phyloP scores from a whole-genome alignment of 2,113 vertebrate species.

The Amblyopsis rosae region DNA sequence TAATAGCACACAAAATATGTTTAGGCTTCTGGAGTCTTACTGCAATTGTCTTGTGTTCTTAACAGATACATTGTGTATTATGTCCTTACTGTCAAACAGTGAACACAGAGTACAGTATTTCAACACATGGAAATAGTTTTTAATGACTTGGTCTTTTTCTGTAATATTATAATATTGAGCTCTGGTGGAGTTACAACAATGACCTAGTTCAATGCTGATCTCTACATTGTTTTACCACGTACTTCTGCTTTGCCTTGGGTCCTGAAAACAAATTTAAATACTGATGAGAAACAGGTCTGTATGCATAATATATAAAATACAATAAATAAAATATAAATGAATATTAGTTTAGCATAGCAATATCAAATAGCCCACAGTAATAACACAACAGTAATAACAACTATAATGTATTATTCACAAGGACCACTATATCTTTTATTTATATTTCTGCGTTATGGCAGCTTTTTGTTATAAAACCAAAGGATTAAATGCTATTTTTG shows the following conservation, averaged over 20 bases:
- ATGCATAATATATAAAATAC: background rate
- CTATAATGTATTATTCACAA: too few species aligned
- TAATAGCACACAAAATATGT: background rate
- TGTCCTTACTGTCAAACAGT: too few species aligned
- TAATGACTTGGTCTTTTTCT: too few species aligned
- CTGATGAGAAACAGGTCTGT: too few species aligned
- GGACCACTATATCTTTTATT: too few species aligned
- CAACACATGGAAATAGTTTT: too few species aligned
- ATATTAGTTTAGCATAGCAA: background rate
- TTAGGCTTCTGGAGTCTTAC: background rate
- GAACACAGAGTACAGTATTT: too few species aligned
- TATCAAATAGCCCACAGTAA: background rate
- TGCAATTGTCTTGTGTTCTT: background rate
- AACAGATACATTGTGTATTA: too few species aligned
- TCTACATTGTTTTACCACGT: constrained; percentile 20
- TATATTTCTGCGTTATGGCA: too few species aligned
- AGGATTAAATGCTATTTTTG: background rate
- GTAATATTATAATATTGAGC: background rate
- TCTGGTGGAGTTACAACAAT: too few species aligned
- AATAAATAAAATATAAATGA: too few species aligned
- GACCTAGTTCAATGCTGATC: too few species aligned
- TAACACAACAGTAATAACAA: background rate
- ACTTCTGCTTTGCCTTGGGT: constrained; percentile 80
- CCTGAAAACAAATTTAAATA: constrained; percentile 55
- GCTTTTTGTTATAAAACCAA: background rate